Evolutionary conservation across 2,797 vertebrate species (phyloP), one percentile per base, ranked within the genome.

Genomic region (Enteromius trimaculatus): DNA sequence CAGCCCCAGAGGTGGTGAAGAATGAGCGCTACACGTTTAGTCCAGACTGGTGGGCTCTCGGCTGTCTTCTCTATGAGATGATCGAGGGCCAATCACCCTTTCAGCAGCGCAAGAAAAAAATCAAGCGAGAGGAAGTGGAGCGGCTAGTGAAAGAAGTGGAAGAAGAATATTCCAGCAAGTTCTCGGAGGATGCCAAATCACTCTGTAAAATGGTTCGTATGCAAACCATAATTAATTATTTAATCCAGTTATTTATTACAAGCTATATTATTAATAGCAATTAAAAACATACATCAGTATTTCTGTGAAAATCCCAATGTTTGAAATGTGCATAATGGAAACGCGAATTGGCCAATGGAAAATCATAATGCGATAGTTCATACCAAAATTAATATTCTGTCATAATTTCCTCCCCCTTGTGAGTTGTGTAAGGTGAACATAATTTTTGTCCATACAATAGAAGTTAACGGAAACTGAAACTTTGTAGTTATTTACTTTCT

Each of bases 11-110:
- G 92, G 98, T 99, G 90, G 97, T 99, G 80, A 97, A 96, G 89
- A 99, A 99, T 0, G 97, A 99, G 82, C 95, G 96, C 65, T 99
- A 99, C 94, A 98, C 96, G 0, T 97, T 99, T 92, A 97, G 97
- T 89, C 98, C 98, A 0, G 98, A 99, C 92, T 99, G 98, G 98
- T 99, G 98, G 98, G 96, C 97, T 0, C 92, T 99, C 69, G 98
- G 97, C 89, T 98, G 97, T 92, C 95, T 99, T 78, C 91, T 99
- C 47, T 99, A 98, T 0, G 98, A 99, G 95, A 99, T 99, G 98
- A 97, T 99, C 16, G 97, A 98, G 87, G 98, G 98, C 77, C 97
- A 98, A 92, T 99, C 98, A 0, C 98, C 98, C 21, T 99, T 99
- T 91, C 98, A 98, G 92, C 97, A 98, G 93, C 95, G 98, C 87